Evolutionary conservation across 2,113 vertebrate species (phyloP), one percentile per base, ranked within the genome.

Genomic region (Herpetotheres cachinnans): DNA sequence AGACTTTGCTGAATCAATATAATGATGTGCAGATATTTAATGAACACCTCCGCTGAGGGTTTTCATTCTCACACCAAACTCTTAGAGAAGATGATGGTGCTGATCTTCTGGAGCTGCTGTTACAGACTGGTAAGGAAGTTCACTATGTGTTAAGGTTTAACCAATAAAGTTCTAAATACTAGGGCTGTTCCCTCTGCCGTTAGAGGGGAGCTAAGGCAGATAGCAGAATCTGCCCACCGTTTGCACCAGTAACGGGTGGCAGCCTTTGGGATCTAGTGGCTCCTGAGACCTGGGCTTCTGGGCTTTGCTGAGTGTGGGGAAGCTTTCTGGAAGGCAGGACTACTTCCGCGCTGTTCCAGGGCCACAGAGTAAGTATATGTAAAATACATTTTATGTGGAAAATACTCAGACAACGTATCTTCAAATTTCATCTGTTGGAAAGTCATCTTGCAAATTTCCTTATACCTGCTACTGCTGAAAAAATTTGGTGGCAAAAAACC

Each of bases 371-470:
- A 56, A 74, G 21, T 36, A 58, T 12, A 36, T 10, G 26, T 5
- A 72, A 49, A 76, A 54, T 12, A 29, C 6, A 22, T 79, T 26
- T 74, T 56, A 1, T 58, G 16, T 52, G 49, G 56, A 71, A 83
- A 82, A 66, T 59, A 47, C 6, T 21, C n/a, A 42, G 9, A 15
- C 0, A 3, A 25, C 0, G 0, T 25, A 26, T 30, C 7, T 50
- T 38, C 27, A 67, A 16, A 76, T 15, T 49, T 44, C 21, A 59
- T 16, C 42, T 40, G 7, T 36, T 62, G 13, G 16, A 70, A 91
- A 93, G 21, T 44, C 30, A 71, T 2, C 30, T 20, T 88, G 36
- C 7, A 71, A n/a, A 71, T 79, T 74, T 88, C 34, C 13, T 76
- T 56, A 3, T 17, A 32, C 36, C 14, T 81, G 7, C 38, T 59